Evolutionary conservation across 2,797 vertebrate species (phyloP).

Genomic region (Epinephelus malabaricus): DNA sequence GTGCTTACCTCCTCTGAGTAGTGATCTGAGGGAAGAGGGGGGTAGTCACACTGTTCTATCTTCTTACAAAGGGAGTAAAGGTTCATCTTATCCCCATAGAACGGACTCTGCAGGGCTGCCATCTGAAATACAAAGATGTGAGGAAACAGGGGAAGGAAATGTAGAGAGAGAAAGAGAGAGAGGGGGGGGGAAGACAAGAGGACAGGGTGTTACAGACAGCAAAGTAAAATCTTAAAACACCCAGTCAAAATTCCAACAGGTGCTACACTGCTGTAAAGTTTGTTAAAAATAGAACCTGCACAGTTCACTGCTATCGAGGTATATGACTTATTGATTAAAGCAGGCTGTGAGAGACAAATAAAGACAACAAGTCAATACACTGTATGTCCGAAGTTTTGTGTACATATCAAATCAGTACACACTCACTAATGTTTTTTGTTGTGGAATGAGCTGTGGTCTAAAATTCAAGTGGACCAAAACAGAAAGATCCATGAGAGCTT

Average conservation of each 20-base stretch:
- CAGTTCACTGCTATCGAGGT: conserved; percentile 5
- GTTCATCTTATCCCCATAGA: conserved; percentile 99
- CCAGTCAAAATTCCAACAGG: conserved; percentile 45
- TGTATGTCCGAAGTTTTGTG: conserved; percentile 20
- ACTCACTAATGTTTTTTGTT: neutral
- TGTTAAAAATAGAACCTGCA: neutral
- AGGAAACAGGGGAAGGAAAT: conserved; percentile 26
- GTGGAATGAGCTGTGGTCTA: conserved; percentile 4
- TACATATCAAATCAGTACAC: conserved; percentile 21
- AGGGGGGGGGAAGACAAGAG: conserved; percentile 11
- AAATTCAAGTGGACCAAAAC: conserved; percentile 49
- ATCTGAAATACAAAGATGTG: conserved; percentile 87
- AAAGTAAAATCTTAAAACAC: conserved; percentile 36
- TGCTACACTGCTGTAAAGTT: neutral
- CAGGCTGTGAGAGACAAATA: conserved; percentile 14
- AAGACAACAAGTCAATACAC: conserved; percentile 27
- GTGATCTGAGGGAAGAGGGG: conserved; percentile 98
- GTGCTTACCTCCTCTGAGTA: conserved; percentile 95
- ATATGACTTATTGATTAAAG: conserved; percentile 36
- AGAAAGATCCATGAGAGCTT: conserved; percentile 41
- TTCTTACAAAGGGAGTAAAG: conserved; percentile 99
- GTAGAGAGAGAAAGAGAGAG: conserved; percentile 19
- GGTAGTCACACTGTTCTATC: conserved; percentile 99
- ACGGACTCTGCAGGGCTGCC: conserved; percentile 98
- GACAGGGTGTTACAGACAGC: conserved; percentile 12